Percentiles rank a stretch among this genome's conserved stretches.
These are phyloP conservation scores for Hipposideros armiger DNA, from an alignment of 2,113 vertebrate genomes.

Conservation along the genomic window DNA sequence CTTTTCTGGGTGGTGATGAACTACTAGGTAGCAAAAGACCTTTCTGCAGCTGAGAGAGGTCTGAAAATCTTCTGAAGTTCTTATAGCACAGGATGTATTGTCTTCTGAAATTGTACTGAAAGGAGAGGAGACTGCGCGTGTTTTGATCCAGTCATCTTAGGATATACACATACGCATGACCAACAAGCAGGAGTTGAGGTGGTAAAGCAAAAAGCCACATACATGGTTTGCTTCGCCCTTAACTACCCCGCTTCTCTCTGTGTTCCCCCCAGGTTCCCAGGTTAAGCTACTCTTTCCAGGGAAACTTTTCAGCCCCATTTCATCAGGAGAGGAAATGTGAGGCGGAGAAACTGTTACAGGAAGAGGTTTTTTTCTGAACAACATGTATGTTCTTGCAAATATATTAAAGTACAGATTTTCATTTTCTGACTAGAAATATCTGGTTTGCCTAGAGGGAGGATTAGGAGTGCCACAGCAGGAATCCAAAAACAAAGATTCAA, in stretches of 20 bases:
- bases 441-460: neutral
- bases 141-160: neutral
- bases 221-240: neutral
- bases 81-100: neutral
- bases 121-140: neutral
- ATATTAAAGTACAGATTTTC: neutral
- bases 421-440: conserved; percentile 11
- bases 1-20: neutral
- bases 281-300: neutral
- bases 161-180: neutral
- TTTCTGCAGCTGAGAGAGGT: neutral
- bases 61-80: conserved; percentile 1
- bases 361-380: conserved; percentile 42
- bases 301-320: neutral
- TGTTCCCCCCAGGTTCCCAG: neutral
- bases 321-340: neutral
- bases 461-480: neutral
- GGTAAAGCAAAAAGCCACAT: neutral
- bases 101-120: neutral
- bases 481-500: neutral
- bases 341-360: neutral
- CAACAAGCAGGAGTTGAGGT: neutral
- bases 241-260: neutral
- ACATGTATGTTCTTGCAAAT: conserved; percentile 6
- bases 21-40: neutral